Evolutionary conservation across 2,113 vertebrate species (phyloP).

Genomic region (Melanotaenia duboulayi): DNA sequence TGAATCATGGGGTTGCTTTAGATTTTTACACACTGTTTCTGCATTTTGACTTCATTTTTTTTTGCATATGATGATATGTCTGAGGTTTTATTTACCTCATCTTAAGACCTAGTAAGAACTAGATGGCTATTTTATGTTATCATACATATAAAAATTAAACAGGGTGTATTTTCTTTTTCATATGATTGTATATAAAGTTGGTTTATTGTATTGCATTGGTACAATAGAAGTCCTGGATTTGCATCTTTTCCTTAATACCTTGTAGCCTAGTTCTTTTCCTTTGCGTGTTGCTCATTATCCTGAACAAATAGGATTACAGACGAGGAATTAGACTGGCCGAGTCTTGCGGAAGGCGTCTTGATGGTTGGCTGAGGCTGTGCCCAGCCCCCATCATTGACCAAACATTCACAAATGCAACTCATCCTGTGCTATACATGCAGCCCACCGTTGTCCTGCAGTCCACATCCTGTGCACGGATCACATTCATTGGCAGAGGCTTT

Average conservation of each 20-base stretch:
- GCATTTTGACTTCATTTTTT: too few relatives aligned
- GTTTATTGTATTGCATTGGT: background rate
- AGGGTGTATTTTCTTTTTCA: too few relatives aligned
- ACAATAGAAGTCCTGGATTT: conserved; percentile 27
- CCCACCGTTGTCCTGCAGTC: conserved; percentile 11
- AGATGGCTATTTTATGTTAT: too few relatives aligned
- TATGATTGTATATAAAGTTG: background rate
- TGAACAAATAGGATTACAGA: conserved; percentile 44
- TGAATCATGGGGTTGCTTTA: too few relatives aligned
- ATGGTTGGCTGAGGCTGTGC: conserved; percentile 43
- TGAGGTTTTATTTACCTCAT: too few relatives aligned
- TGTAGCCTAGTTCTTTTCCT: conserved; percentile 29
- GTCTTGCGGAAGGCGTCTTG: conserved; percentile 28
- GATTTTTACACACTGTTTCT: too few relatives aligned
- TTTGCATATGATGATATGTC: too few relatives aligned
- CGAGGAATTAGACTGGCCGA: conserved; percentile 14
- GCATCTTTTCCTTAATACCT: conserved; percentile 25
- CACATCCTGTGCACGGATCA: conserved; percentile 36
- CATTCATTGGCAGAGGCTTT: conserved; percentile 45
- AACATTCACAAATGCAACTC: conserved; percentile 22
- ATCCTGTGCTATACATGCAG: conserved; percentile 18
- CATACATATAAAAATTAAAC: too few relatives aligned
- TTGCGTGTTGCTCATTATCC: conserved; percentile 51
- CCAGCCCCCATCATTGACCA: conserved; percentile 1
- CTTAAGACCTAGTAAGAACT: too few relatives aligned